Evolutionary conservation across 2,797 vertebrate genomes (phyloP).

Genomic region (Falco naumanni): DNA sequence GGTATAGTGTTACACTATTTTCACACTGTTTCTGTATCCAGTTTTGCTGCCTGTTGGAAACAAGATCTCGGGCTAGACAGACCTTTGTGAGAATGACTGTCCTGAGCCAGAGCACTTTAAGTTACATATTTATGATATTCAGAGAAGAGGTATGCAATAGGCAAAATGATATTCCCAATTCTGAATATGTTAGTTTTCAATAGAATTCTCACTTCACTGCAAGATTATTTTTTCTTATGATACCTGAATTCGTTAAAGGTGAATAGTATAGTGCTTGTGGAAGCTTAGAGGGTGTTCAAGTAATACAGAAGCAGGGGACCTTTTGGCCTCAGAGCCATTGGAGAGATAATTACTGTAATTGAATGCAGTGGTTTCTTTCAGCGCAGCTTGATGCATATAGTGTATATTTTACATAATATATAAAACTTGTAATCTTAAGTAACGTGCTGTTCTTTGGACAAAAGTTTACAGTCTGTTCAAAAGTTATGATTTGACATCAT

Average conservation of each 20-base stretch:
- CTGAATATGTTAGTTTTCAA: neutral
- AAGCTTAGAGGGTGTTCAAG: neutral
- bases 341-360: neutral
- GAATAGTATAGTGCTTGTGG: neutral
- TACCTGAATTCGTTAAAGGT: neutral
- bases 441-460: neutral
- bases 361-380: neutral
- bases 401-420: neutral
- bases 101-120: neutral
- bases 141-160: neutral
- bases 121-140: neutral
- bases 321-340: neutral
- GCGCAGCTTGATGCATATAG: neutral
- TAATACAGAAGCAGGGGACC: neutral
- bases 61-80: neutral
- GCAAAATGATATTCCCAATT: neutral
- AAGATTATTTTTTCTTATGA: neutral
- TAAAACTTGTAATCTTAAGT: slow-evolving; percentile 3
- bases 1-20: neutral
- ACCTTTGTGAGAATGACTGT: neutral
- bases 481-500: neutral
- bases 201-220: neutral
- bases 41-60: neutral
- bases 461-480: neutral
- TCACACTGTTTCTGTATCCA: rapidly evolving